Evolutionary conservation across 2,113 vertebrate genomes (phyloP), one percentile per base, ranked within the genome.

Genomic region (Xenus cinereus): DNA sequence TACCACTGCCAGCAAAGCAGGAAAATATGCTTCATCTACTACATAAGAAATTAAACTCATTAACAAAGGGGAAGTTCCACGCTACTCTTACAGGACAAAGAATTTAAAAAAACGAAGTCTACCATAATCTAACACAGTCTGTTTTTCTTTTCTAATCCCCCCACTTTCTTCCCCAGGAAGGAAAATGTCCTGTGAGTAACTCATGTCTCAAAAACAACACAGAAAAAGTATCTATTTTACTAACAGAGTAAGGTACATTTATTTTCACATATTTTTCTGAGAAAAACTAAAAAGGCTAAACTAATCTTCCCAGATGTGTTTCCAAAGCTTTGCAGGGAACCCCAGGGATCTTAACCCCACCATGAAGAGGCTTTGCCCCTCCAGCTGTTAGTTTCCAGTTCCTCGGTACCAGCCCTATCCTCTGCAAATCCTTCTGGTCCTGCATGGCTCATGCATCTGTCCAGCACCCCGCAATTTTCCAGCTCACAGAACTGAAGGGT

Each of bases 391-490:
- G 5, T 18, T 87, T 60, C 59, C 63, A 59, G 32, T 30, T 53
- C 46, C 51, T 63, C 1, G 0, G 32, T 13, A 57, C 30, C 3
- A 3, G n/a, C 19, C 14, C 5, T 35, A 46, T 30, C 8, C 18
- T 19, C 43, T 45, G 10, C 22, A 35, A 51, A 39, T 22, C 17
- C 46, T 76, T 51, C 30, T 35, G 41, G 33, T 32, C 12, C 28
- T 12, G 12, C 48, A 26, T 22, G 21, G 32, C 17, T 7, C 3
- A 1, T 2, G 4, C 12, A 1, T n/a, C 56, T 72, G 17, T 10
- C 19, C 48, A 76, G 39, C 35, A 76, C 3, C 2, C 8, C 9
- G 6, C 50, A 48, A 0, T 19, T 56, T 62, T 56, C 26, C 75
- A 85, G 5, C 67, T 21, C 50, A 17, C 21, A 73, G 30, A 83